phyloP scores from a whole-genome alignment of 2,888 invertebrate species.

The Daptonema setosum region DNA sequence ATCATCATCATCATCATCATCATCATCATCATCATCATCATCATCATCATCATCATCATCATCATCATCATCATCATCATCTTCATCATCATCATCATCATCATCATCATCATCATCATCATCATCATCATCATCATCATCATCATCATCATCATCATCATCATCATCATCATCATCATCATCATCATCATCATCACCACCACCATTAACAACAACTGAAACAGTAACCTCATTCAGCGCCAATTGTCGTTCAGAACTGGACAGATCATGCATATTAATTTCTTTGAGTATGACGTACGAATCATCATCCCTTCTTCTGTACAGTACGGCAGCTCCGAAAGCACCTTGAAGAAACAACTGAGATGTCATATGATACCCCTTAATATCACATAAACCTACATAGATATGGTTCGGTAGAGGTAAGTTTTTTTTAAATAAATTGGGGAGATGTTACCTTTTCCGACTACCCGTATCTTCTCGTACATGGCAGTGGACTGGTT shows the following conservation, averaged over 20 bases:
- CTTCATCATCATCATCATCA: slow-evolving; percentile 26
- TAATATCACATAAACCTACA: background rate
- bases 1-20: slow-evolving; percentile 24
- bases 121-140: slow-evolving; percentile 26
- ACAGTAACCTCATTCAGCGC: slow-evolving; percentile 29
- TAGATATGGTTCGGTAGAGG: too few relatives aligned
- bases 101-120: slow-evolving; percentile 26
- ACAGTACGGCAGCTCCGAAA: slow-evolving; percentile 48
- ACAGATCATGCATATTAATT: slow-evolving; percentile 46
- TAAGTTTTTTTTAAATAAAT: background rate
- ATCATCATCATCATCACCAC: slow-evolving; percentile 27
- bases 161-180: slow-evolving; percentile 26
- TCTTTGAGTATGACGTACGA: slow-evolving; percentile 50
- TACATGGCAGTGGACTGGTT: slow-evolving; percentile 30
- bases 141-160: slow-evolving; percentile 26
- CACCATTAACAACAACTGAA: too few relatives aligned
- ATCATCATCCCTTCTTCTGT: slow-evolving; percentile 41
- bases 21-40: slow-evolving; percentile 27
- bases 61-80: slow-evolving; percentile 26
- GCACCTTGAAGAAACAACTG: slow-evolving; percentile 37
- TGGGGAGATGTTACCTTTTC: slow-evolving; percentile 36
- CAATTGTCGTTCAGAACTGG: slow-evolving; percentile 43
- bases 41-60: slow-evolving; percentile 26
- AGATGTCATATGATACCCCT: background rate
- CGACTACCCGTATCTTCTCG: slow-evolving; percentile 41